These are phyloP conservation scores for Hyles lineata DNA, from an alignment of 2,888 invertebrate genomes.

Conservation along the genomic window DNA sequence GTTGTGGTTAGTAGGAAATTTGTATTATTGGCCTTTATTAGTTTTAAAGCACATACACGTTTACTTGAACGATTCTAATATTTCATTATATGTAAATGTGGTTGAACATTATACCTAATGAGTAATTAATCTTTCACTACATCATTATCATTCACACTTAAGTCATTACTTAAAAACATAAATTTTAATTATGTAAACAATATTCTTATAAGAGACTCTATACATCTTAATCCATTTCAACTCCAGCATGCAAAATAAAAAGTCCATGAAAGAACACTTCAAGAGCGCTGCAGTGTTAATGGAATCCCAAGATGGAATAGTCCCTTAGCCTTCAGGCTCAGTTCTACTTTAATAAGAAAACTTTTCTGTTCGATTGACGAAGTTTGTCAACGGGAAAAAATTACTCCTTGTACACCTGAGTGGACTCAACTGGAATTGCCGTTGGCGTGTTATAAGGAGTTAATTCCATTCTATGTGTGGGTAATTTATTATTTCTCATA, in stretches of 20 bases:
- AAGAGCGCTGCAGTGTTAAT: conserved; percentile 48
- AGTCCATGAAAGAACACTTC: conserved; percentile 32
- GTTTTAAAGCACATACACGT: no score
- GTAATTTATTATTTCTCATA: not conserved
- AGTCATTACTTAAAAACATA: no score
- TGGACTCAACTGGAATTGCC: not conserved
- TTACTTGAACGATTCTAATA: no score
- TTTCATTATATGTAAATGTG: no score
- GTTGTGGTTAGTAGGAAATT: no score
- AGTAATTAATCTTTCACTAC: no score
- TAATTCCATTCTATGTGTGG: not conserved
- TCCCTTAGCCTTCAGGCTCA: conserved; percentile 33
- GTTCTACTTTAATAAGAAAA: conserved; percentile 64
- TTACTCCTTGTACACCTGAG: conserved; percentile 38
- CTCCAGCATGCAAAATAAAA: conserved; percentile 29
- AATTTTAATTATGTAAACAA: not conserved
- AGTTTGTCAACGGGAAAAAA: conserved; percentile 56
- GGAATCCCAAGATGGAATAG: conserved; percentile 49
- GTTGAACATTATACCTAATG: no score
- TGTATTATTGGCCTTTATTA: no score
- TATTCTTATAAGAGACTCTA: not conserved
- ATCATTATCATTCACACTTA: no score
- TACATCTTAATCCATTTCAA: not conserved
- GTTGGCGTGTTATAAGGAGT: not conserved
- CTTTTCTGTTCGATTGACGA: conserved; percentile 61